Evolutionary conservation across 2,797 vertebrate genomes (phyloP).

Genomic region (Nasua narica): DNA sequence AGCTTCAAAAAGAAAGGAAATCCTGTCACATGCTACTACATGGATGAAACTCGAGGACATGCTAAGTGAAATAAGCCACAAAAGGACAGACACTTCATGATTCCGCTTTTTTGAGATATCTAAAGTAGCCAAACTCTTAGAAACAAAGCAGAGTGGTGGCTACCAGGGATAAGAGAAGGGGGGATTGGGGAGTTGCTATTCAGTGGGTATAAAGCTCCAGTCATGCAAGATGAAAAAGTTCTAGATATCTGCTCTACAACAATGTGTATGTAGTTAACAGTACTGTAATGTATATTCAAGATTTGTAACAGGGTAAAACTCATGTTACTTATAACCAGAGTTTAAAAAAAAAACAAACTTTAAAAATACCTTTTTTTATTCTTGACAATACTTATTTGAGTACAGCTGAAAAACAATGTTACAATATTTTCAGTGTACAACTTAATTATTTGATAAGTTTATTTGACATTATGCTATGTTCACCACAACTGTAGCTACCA

Average conservation of each 20-base stretch:
- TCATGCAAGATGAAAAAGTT: neutral
- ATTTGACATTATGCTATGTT: neutral
- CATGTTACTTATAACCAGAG: neutral
- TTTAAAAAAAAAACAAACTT: neutral
- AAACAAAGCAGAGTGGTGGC: neutral
- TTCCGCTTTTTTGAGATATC: neutral
- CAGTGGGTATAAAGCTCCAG: neutral
- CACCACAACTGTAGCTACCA: neutral
- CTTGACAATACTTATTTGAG: neutral
- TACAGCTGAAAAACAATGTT: neutral
- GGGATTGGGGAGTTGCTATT: neutral
- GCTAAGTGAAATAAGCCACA: neutral
- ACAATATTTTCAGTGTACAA: neutral
- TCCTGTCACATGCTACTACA: neutral
- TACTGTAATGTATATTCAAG: neutral
- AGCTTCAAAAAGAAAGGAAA: neutral
- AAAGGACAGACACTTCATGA: neutral
- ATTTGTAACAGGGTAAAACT: neutral
- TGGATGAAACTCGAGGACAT: neutral
- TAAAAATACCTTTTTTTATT: neutral
- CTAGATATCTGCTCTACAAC: neutral
- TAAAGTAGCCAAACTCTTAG: neutral
- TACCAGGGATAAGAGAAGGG: neutral
- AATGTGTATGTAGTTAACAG: neutral
- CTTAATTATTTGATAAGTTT: neutral